These are phyloP conservation scores for Agrenia bidenticulata DNA, from an alignment of 2,888 invertebrate genomes.

Conservation along the genomic window DNA sequence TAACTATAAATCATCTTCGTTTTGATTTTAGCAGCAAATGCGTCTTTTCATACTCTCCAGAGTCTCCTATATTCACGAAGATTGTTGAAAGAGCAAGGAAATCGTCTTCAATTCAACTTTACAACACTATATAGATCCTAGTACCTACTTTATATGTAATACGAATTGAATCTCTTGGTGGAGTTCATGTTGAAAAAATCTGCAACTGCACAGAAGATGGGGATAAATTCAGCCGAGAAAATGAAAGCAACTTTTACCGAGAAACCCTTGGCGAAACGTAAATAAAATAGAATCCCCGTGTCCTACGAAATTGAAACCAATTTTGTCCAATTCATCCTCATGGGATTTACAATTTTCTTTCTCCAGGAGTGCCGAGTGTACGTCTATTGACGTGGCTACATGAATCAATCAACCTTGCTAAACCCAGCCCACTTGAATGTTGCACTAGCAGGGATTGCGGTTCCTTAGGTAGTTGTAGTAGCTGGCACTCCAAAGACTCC, in stretches of 20 bases:
- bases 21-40: no score
- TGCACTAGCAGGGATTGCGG: neutral
- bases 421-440: neutral
- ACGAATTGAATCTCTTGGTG: no score
- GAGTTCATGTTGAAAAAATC: no score
- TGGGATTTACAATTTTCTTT: slow-evolving; percentile 19
- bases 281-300: slow-evolving; percentile 1
- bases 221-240: no score
- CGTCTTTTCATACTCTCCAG: no score
- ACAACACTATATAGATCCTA: no score
- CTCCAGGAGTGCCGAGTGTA: neutral
- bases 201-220: no score
- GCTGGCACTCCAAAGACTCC: neutral
- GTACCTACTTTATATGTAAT: no score
- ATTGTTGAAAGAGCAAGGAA: no score
- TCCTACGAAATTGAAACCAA: slow-evolving; percentile 18
- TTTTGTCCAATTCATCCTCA: slow-evolving; percentile 10
- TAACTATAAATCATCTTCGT: neutral
- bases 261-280: neutral
- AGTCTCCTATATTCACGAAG: no score
- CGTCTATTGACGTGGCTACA: slow-evolving; percentile 9
- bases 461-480: neutral
- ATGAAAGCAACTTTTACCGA: neutral
- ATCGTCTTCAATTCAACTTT: no score
- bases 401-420: slow-evolving; percentile 11